Percentiles rank a stretch among this genome's conserved stretches.
Conservation (phyloP, 2,113 vertebrate species). For the Sander vitreus region DNA sequence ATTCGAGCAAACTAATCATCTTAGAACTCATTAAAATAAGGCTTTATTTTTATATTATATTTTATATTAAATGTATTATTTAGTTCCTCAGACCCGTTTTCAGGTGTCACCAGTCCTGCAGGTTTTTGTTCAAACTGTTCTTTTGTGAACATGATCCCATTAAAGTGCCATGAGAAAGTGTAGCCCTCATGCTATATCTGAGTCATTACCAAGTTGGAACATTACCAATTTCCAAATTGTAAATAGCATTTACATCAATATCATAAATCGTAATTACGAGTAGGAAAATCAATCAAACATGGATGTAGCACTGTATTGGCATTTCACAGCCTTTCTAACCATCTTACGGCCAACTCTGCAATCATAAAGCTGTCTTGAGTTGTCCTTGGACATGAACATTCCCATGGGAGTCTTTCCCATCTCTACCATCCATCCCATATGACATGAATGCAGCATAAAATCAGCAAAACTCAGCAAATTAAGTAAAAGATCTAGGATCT, state of each 20-base stretch:
- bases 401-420: background rate
- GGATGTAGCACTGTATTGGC: no score
- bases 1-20: no score
- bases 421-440: background rate
- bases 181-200: no score
- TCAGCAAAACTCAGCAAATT: constrained; percentile 10
- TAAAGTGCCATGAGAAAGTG: background rate
- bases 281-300: background rate
- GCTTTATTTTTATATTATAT: no score
- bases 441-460: background rate
- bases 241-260: background rate
- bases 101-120: no score
- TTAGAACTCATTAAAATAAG: background rate
- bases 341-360: background rate
- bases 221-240: background rate
- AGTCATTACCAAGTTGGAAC: background rate
- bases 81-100: no score
- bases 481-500: constrained; percentile 1
- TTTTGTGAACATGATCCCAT: background rate
- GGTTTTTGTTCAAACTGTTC: background rate
- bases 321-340: background rate
- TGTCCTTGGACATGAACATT: background rate
- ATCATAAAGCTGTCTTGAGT: background rate
- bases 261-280: background rate
- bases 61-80: no score